These are phyloP conservation scores for Patella depressa DNA, from an alignment of 2,888 invertebrate genomes.

Conservation along the genomic window DNA sequence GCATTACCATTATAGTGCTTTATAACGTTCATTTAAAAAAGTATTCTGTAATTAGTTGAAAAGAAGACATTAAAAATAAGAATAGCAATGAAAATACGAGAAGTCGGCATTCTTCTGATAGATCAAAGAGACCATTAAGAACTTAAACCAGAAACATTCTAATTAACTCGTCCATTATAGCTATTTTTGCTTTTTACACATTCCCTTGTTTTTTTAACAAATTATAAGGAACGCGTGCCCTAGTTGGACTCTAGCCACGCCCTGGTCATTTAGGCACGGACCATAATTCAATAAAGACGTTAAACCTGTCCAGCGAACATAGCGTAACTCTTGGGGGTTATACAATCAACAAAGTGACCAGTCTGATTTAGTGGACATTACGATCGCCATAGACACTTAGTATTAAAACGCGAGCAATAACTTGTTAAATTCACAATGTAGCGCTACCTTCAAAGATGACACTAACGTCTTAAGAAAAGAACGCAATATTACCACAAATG, in stretches of 20 bases:
- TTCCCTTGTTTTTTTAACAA: not conserved
- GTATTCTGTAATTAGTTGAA: no score
- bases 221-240: slow-evolving; percentile 1
- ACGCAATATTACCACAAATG: not conserved
- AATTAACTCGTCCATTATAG: no score
- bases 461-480: slow-evolving; percentile 5
- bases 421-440: not conserved
- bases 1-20: no score
- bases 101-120: no score
- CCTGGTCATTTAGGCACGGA: not conserved
- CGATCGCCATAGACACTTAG: not conserved
- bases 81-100: no score
- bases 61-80: no score
- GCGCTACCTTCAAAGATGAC: slow-evolving; percentile 4
- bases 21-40: no score
- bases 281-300: slow-evolving; percentile 8
- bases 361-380: slow-evolving; percentile 1
- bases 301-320: slow-evolving; percentile 5
- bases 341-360: not conserved
- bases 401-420: not conserved
- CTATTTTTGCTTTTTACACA: no score
- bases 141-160: no score
- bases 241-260: not conserved
- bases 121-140: no score
- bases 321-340: not conserved